Evolutionary conservation across 2,113 vertebrate species (phyloP).

Genomic region (Mirounga angustirostris): DNA sequence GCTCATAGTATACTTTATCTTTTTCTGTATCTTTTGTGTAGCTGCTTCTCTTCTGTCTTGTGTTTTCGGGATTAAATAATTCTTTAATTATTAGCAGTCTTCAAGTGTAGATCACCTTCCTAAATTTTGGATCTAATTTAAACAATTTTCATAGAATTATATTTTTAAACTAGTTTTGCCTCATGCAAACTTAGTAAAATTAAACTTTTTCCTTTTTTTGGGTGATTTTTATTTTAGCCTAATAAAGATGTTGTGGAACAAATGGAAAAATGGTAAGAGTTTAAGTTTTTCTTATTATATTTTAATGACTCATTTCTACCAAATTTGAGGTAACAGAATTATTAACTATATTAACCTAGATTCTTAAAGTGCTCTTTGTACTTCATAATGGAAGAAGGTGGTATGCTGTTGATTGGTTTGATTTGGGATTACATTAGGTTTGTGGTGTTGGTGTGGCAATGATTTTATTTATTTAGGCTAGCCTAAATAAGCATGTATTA

Average conservation of each 20-base stretch:
- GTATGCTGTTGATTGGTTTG: background rate
- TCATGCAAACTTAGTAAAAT: conserved; percentile 53
- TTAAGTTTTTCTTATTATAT: background rate
- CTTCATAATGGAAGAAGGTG: background rate
- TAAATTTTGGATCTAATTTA: conserved; percentile 57
- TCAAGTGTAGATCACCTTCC: background rate
- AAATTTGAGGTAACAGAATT: conserved; percentile 50
- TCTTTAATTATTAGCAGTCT: conserved; percentile 1
- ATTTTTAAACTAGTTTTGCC: conserved; percentile 55
- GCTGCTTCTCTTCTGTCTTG: background rate
- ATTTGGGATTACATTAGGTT: background rate
- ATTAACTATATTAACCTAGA: conserved; percentile 36
- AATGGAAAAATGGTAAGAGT: conserved; percentile 89
- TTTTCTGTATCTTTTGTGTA: conserved; percentile 40
- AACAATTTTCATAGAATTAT: conserved; percentile 32
- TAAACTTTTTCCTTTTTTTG: conserved; percentile 13
- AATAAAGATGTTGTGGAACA: conserved; percentile 89
- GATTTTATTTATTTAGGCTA: conserved; percentile 34
- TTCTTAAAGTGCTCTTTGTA: conserved; percentile 18
- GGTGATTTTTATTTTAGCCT: conserved; percentile 80
- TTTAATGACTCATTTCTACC: conserved; percentile 15
- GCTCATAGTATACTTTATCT: background rate
- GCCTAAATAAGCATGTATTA: background rate
- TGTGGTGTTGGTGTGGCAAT: background rate
- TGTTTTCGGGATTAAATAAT: conserved; percentile 51